Evolutionary conservation across 92 coral and sea anemone genomes (phyloP).

Genomic region (Pocillopora meandrina): DNA sequence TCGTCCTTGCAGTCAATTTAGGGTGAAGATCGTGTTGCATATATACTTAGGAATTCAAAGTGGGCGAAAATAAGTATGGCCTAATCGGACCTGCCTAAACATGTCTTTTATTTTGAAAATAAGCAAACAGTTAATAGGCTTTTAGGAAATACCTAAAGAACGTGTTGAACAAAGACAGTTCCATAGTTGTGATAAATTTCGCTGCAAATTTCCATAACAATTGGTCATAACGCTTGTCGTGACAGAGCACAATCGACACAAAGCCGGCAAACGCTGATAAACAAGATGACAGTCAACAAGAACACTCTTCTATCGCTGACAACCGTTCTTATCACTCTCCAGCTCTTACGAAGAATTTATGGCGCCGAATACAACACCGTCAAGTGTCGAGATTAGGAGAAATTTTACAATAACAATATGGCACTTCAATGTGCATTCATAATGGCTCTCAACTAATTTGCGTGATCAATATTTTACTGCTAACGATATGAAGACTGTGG

Average conservation of each 20-base stretch:
- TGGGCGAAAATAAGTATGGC: slow-evolving; percentile 9
- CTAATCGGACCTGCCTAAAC: slow-evolving; percentile 48
- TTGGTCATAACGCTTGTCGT: slow-evolving; percentile 5
- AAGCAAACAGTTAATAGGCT: slow-evolving; percentile 45
- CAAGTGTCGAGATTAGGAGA: not conserved
- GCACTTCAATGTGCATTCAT: not conserved
- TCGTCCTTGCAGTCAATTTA: slow-evolving; percentile 13
- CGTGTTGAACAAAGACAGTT: slow-evolving; percentile 17
- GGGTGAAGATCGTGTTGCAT: slow-evolving; percentile 26
- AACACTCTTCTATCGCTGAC: not conserved
- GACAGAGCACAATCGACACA: slow-evolving; percentile 20
- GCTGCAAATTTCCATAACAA: slow-evolving; percentile 41
- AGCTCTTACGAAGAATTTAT: not conserved
- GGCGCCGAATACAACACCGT: not conserved
- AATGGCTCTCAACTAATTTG: slow-evolving; percentile 4
- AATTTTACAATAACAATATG: not conserved
- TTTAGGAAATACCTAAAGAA: slow-evolving; percentile 29
- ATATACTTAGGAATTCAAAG: slow-evolving; percentile 29
- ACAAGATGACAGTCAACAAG: not conserved
- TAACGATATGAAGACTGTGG: not conserved
- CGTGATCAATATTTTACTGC: slow-evolving; percentile 20
- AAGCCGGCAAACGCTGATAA: slow-evolving; percentile 33
- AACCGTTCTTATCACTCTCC: not conserved
- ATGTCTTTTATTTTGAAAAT: slow-evolving; percentile 33
- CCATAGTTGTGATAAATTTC: slow-evolving; percentile 16